phyloP scores from a whole-genome alignment of 1,140 invertebrate species.

The Trypoxylus dichotomus region DNA sequence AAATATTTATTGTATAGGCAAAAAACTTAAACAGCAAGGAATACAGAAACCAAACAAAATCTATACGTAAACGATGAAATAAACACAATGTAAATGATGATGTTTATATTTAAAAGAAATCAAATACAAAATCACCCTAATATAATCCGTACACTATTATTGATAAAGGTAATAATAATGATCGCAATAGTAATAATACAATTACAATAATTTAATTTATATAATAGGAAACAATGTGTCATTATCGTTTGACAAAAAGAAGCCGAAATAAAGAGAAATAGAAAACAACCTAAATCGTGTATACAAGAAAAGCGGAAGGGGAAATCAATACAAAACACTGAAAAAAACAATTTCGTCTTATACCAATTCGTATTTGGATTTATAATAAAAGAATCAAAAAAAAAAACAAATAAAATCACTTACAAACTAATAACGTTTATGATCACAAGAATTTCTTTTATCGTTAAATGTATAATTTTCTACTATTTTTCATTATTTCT shows the following conservation, averaged over 20 bases:
- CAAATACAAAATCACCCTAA: slow-evolving; percentile 21
- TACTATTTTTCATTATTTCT: slow-evolving; percentile 13
- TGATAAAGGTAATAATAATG: slow-evolving; percentile 18
- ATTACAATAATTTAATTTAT: slow-evolving; percentile 6
- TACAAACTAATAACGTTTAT: slow-evolving; percentile 14
- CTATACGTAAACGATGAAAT: background rate
- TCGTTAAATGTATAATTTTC: slow-evolving; percentile 15
- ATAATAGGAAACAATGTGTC: slow-evolving; percentile 2
- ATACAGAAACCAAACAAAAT: background rate
- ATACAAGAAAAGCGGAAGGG: background rate
- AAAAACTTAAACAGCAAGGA: background rate
- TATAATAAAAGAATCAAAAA: background rate
- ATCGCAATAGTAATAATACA: slow-evolving; percentile 16
- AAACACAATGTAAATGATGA: slow-evolving; percentile 7
- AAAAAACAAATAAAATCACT: slow-evolving; percentile 11
- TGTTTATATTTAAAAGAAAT: slow-evolving; percentile 25
- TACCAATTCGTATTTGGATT: slow-evolving; percentile 10
- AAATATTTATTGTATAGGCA: background rate
- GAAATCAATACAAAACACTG: background rate
- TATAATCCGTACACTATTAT: slow-evolving; percentile 11
- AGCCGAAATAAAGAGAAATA: background rate
- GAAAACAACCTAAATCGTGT: background rate
- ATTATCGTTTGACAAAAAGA: background rate
- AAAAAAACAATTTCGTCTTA: slow-evolving; percentile 7
- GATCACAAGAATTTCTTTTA: slow-evolving; percentile 20